Percentiles rank a stretch among this genome's conserved stretches.
phyloP scores from a whole-genome alignment of 2,113 vertebrate species.

The Alligator sinensis region DNA sequence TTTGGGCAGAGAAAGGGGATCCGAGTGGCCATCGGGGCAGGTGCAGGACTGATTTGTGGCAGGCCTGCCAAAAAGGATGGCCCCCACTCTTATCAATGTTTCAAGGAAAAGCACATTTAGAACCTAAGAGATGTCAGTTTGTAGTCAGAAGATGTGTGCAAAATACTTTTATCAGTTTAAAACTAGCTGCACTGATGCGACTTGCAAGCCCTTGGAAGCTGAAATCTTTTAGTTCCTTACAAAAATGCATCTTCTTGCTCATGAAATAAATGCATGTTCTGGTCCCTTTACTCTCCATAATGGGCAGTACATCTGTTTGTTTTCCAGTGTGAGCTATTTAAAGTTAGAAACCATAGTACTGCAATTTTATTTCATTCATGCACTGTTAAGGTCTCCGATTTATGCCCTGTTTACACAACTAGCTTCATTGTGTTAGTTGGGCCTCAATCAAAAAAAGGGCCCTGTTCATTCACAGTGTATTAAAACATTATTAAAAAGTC shows the following conservation, averaged over 20 bases:
- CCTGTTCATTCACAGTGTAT: accelerated
- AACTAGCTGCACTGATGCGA: background rate
- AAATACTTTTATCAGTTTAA: background rate
- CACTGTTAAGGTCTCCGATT: background rate
- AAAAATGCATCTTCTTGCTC: background rate
- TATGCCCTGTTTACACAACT: background rate
- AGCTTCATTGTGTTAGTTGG: background rate
- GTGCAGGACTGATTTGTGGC: no score
- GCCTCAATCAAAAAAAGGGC: accelerated
- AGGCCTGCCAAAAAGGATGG: no score
- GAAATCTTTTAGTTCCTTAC: background rate
- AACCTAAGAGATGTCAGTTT: accelerated
- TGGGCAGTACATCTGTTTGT: no score
- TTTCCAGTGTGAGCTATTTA: background rate
- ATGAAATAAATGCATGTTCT: background rate
- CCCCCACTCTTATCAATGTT: no score
- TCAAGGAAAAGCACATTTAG: background rate
- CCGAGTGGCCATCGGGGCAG: no score
- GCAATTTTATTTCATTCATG: background rate
- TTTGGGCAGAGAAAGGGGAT: no score
- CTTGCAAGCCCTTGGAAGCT: background rate
- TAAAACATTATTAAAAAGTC: background rate
- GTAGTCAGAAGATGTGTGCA: background rate
- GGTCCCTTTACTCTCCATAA: background rate
- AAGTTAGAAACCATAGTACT: background rate